Conservation (phyloP, 1,140 invertebrate species). For the Monomorium pharaonis region DNA sequence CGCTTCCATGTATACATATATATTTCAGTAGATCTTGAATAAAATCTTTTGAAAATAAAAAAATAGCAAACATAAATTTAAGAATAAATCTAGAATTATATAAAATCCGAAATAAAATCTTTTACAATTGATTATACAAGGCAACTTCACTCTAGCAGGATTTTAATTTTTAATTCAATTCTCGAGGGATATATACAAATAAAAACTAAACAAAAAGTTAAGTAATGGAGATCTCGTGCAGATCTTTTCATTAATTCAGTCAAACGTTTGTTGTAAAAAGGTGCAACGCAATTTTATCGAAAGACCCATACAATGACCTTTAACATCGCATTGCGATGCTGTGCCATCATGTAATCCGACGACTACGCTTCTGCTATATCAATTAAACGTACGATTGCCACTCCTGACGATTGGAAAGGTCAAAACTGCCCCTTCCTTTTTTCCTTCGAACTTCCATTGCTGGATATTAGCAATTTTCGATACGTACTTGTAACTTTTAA, state of each 20-base stretch:
- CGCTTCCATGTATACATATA: background rate
- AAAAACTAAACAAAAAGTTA: background rate
- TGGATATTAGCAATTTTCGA: background rate
- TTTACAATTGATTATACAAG: background rate
- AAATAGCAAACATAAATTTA: background rate
- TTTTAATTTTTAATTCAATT: background rate
- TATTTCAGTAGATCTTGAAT: background rate
- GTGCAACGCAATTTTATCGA: background rate
- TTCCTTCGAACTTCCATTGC: background rate
- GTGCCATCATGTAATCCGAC: slow-evolving; percentile 4
- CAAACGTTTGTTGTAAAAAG: background rate
- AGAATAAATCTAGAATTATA: background rate
- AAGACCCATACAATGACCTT: slow-evolving; percentile 17
- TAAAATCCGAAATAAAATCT: background rate
- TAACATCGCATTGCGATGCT: slow-evolving; percentile 15
- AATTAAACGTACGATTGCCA: slow-evolving; percentile 32
- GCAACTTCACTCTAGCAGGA: background rate
- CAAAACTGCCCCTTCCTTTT: slow-evolving; percentile 14
- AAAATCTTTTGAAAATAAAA: background rate
- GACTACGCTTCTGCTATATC: background rate
- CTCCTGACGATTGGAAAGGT: background rate
- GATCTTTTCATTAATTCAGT: background rate
- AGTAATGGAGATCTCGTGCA: background rate
- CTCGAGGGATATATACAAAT: background rate
- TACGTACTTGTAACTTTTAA: background rate